phyloP scores from a whole-genome alignment of 2,797 vertebrate genomes.

The Thaleichthys pacificus region DNA sequence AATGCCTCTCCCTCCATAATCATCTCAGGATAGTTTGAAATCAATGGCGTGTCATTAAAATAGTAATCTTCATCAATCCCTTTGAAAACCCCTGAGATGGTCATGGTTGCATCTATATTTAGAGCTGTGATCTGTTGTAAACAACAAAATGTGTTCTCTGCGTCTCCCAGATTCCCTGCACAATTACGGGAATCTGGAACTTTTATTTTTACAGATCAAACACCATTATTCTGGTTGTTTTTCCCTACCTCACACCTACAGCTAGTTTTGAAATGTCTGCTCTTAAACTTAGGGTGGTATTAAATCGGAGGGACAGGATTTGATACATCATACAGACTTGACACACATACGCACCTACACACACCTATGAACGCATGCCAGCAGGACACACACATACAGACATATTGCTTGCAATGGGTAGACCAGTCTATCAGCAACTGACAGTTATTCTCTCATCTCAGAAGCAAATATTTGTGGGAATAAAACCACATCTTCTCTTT shows the following conservation, averaged over 20 bases:
- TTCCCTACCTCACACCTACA: not conserved
- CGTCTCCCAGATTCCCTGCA: not conserved
- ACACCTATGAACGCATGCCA: not conserved
- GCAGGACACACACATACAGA: not conserved
- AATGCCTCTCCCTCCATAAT: no score
- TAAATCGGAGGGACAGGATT: not conserved
- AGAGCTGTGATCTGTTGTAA: not conserved
- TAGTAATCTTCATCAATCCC: slow-evolving; percentile 8
- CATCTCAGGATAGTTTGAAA: not conserved
- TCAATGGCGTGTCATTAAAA: not conserved
- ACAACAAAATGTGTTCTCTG: not conserved
- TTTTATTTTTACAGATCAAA: not conserved
- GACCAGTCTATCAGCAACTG: not conserved
- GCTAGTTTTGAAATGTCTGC: not conserved
- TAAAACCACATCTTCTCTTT: not conserved
- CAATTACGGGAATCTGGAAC: not conserved
- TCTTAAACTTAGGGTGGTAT: not conserved
- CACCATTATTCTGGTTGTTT: not conserved
- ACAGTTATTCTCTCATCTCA: not conserved
- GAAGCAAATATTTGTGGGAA: not conserved
- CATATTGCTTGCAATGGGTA: not conserved
- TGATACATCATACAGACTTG: slow-evolving; percentile 2
- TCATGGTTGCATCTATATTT: not conserved
- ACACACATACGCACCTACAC: not conserved
- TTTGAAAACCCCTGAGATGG: not conserved